Percentiles rank a stretch among this genome's conserved stretches.
These are phyloP conservation scores for Phenganax stokvisi DNA, from an alignment of 92 coral and sea anemone genomes.

Conservation along the genomic window DNA sequence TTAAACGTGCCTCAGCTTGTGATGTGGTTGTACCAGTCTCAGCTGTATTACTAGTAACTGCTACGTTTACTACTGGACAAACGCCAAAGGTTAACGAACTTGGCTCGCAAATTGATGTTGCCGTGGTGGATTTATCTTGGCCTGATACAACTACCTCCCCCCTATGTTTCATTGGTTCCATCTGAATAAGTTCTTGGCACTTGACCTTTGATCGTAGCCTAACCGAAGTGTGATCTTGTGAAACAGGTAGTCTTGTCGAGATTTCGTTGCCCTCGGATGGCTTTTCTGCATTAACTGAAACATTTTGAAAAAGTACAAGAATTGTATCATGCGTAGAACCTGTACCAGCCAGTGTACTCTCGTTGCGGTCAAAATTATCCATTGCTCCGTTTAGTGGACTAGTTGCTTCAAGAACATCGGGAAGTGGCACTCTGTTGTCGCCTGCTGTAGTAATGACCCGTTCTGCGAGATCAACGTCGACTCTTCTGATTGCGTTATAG, in stretches of 20 bases:
- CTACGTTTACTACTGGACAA: not conserved
- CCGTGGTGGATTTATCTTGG: not conserved
- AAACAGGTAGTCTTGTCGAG: conserved; percentile 16
- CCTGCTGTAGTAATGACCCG: no score
- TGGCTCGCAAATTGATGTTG: not conserved
- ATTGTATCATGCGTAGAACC: not conserved
- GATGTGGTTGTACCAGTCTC: not conserved
- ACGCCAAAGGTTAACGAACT: not conserved
- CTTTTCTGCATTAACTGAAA: conserved; percentile 12
- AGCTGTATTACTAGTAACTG: conserved; percentile 8
- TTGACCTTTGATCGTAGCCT: conserved; percentile 14
- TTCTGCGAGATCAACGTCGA: no score
- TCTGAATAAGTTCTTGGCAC: conserved; percentile 18
- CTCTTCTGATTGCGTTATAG: no score
- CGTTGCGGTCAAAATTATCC: conserved; percentile 16
- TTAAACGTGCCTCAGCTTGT: conserved; percentile 6
- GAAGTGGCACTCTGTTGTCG: no score
- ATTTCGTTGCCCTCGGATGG: conserved; percentile 30
- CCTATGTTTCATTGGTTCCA: conserved; percentile 15
- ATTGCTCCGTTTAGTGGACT: not conserved
- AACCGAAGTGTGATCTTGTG: conserved; percentile 8
- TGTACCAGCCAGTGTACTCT: no score
- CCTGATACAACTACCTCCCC: conserved; percentile 5
- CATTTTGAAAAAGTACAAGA: conserved; percentile 22
- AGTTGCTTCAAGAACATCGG: no score